Base-by-base conservation (phyloP, 2,888 invertebrate genomes). In the Hypomecis atomaria region DNA sequence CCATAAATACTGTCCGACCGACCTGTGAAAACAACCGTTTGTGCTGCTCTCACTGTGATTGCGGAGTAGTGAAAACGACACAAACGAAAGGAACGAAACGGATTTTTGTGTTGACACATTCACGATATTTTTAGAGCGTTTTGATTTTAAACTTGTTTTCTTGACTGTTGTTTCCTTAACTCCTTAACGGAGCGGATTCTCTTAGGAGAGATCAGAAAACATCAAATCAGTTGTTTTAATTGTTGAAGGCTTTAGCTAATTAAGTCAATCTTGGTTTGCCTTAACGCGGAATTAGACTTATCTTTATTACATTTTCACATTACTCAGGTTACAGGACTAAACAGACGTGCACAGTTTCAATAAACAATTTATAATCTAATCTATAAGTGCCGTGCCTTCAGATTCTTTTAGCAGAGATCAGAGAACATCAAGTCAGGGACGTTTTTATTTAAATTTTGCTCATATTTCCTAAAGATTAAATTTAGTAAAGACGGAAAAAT, bases 221-320 rank as follows among this genome's bases (percentile, higher is more conserved):
- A 23, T 23, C 3, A 23, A 23, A 3, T 23, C 1, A 3, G 23
- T 23, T 23, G 23, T 23, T 23, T 23, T 23, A 23, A 23, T 23
- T 23, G 1, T 23, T 23, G 23, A 3, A 23, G 23, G 23, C 1
- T 23, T 23, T 23, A 23, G 23, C 1, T 23, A 23, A 23, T 23
- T 23, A 23, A 2, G 3, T 3, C 23, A 23, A 23, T 23, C 23
- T 23, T 23, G 23, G 23, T 23, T 23, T 3, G 23, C 23, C 23
- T 23, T 23, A 23, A 23, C 3, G 23, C 23, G 23, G n/a, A n/a
- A 56, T 63, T 63, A 42, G 52, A 62, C 68, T 65, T 65, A 66
- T 70, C 59, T 72, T 71, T 72, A 71, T 71, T 72, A 72, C 64
- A 71, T 65, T 67, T 70, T 59, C 53, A 69, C 69, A 47, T 57